A percentile compares a stretch with the other conserved stretches of the same genome.
Evolutionary conservation across 1,140 invertebrate genomes (phyloP).

Genomic region (Watersipora subatra): DNA sequence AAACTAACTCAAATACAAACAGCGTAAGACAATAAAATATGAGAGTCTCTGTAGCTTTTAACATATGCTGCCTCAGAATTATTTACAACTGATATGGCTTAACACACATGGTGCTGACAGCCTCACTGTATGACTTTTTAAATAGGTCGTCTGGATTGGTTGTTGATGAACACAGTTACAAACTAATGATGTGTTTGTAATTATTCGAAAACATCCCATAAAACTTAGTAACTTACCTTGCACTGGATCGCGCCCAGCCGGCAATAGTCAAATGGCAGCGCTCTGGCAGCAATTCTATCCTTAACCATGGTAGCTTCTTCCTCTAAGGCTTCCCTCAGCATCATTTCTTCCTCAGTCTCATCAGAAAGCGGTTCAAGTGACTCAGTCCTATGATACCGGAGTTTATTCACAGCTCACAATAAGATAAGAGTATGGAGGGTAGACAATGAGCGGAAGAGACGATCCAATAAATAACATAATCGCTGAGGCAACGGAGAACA

Average conservation of each 20-base stretch:
- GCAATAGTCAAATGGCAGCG: slow-evolving; percentile 32
- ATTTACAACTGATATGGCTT: too few species aligned
- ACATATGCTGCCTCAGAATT: neutral
- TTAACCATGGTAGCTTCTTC: slow-evolving; percentile 31
- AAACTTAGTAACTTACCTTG: slow-evolving; percentile 22
- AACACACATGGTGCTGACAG: too few species aligned
- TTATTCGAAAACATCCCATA: neutral
- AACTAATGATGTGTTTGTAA: neutral
- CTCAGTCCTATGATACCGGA: neutral
- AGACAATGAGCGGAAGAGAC: too few species aligned
- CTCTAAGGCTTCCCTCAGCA: slow-evolving; percentile 8
- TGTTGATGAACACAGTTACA: neutral
- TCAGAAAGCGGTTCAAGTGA: neutral
- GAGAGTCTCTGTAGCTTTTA: neutral
- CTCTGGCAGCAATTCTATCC: slow-evolving; percentile 19
- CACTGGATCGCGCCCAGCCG: slow-evolving; percentile 33
- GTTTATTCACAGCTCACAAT: too few species aligned
- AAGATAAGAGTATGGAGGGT: too few species aligned
- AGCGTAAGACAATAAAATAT: too few species aligned
- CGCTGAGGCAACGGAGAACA: too few species aligned
- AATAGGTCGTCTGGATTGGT: neutral
- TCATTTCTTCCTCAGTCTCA: neutral
- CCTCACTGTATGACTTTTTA: too few species aligned
- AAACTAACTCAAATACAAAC: too few species aligned
- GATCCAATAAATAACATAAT: too few species aligned